These are phyloP conservation scores for Phyllostomus hastatus DNA, from an alignment of 2,113 vertebrate species.

Conservation along the genomic window DNA sequence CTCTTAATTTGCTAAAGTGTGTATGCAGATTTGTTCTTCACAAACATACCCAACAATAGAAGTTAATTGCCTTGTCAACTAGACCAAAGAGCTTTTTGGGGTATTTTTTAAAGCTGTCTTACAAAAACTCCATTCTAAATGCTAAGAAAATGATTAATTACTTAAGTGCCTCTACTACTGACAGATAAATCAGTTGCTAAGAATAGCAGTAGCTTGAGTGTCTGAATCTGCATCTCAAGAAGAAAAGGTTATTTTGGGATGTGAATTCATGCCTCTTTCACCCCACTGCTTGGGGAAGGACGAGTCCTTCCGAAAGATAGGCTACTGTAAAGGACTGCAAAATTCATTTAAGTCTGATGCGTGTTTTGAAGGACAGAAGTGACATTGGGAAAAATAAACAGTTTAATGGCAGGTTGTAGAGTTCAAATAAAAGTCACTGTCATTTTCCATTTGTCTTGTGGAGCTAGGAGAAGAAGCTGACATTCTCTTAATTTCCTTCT, in stretches of 20 bases:
- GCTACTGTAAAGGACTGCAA: neutral
- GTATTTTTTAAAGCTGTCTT: neutral
- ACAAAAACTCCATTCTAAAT: slow-evolving; percentile 34
- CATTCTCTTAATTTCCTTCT: neutral
- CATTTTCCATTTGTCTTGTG: neutral
- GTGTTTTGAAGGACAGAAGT: neutral
- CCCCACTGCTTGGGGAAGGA: neutral
- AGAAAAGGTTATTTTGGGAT: neutral
- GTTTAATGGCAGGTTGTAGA: neutral
- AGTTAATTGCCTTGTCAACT: neutral
- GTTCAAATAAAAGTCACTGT: neutral
- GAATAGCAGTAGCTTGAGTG: neutral
- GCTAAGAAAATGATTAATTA: slow-evolving; percentile 7
- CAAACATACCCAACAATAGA: neutral
- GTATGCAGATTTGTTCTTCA: neutral
- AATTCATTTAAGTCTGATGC: neutral
- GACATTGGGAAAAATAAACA: neutral
- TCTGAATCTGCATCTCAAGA: neutral
- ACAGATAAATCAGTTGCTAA: slow-evolving; percentile 5
- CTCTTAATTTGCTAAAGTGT: neutral
- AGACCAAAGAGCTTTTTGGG: neutral
- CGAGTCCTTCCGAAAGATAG: neutral
- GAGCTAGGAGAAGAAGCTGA: neutral
- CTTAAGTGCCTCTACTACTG: neutral
- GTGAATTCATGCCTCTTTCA: neutral